A percentile compares a stretch with the other conserved stretches of the same genome.
Evolutionary conservation across 2,113 vertebrate genomes (phyloP).

Genomic region (Rhodinocichla rosea): DNA sequence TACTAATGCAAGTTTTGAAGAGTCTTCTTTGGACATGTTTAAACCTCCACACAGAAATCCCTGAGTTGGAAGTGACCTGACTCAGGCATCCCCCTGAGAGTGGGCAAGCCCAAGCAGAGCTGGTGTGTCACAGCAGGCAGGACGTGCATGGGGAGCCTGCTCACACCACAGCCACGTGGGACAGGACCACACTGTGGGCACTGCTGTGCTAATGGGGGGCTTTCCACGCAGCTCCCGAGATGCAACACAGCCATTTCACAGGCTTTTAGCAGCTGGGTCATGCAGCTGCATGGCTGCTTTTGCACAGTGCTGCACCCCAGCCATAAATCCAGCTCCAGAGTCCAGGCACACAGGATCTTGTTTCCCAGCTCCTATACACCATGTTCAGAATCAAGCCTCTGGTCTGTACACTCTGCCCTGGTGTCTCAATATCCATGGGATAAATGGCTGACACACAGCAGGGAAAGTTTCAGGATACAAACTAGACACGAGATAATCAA

Average conservation of each 20-base stretch:
- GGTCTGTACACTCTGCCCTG: background rate
- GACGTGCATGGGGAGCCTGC: fast-evolving
- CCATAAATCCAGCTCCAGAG: background rate
- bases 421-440: background rate
- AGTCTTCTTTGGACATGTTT: background rate
- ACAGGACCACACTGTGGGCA: fast-evolving
- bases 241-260: background rate
- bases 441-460: fast-evolving
- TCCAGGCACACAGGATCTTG: background rate
- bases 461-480: background rate
- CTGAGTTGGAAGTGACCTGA: background rate
- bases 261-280: background rate
- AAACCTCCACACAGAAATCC: background rate
- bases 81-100: fast-evolving
- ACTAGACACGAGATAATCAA: background rate
- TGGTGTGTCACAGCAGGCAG: background rate
- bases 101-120: fast-evolving
- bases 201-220: fast-evolving
- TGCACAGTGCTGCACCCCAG: background rate
- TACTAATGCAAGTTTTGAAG: background rate
- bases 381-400: background rate
- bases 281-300: background rate
- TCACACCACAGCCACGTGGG: fast-evolving
- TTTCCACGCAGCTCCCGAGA: background rate
- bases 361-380: background rate